A percentile compares a stretch with the other conserved stretches of the same genome.
Conservation (phyloP, 2,113 vertebrate species). For the Tetrao urogallus region DNA sequence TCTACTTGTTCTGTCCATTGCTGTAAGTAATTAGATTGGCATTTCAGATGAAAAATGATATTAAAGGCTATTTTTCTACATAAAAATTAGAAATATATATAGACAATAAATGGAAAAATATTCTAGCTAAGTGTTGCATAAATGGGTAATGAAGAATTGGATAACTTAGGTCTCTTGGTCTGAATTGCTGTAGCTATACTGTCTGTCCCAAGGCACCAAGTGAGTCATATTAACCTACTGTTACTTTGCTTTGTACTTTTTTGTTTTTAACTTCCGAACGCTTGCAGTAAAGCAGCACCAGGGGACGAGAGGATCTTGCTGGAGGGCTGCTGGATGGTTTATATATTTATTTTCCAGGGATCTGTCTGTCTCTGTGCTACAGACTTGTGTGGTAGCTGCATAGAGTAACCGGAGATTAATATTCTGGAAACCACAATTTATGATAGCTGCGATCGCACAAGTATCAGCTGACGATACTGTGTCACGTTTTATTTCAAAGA, state of each 20-base stretch:
- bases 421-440: conserved; percentile 73
- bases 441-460: conserved; percentile 88
- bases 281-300: neutral
- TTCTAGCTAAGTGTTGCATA: neutral
- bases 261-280: neutral
- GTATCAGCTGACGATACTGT: conserved; percentile 91
- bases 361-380: neutral
- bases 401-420: conserved; percentile 82
- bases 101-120: neutral
- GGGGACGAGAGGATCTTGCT: rapidly evolving
- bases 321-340: neutral
- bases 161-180: neutral
- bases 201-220: neutral
- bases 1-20: neutral
- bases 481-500: conserved; percentile 86
- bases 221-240: neutral
- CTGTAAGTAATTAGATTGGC: rapidly evolving
- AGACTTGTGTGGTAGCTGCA: conserved; percentile 49
- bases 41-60: neutral
- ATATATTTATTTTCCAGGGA: neutral
- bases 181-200: neutral
- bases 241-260: neutral
- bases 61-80: neutral
- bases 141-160: neutral
- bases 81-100: neutral